Conservation (phyloP, 2,113 vertebrate genomes). For the Hepsetus odoe region DNA sequence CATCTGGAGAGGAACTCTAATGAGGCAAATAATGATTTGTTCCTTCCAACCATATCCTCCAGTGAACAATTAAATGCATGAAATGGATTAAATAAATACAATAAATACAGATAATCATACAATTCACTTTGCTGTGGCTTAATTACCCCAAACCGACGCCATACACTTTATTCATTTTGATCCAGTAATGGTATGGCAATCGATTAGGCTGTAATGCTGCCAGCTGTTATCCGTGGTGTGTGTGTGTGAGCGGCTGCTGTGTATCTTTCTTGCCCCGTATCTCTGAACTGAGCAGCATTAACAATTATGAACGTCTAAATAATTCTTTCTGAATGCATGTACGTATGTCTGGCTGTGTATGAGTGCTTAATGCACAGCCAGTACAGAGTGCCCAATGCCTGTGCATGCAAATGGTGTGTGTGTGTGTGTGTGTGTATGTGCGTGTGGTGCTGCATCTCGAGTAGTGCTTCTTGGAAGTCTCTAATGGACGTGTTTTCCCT, state of each 20-base stretch:
- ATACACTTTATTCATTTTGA: conserved; percentile 79
- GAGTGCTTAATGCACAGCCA: not conserved
- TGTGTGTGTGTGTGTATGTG: too few relatives aligned
- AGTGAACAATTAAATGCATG: conserved; percentile 80
- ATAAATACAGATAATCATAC: conserved; percentile 81
- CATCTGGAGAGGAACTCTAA: conserved; percentile 76
- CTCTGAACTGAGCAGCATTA: conserved; percentile 56
- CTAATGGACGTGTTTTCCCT: conserved; percentile 43
- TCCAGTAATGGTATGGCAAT: conserved; percentile 78
- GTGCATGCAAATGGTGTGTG: conserved; percentile 17
- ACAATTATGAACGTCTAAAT: conserved; percentile 50
- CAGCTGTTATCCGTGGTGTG: conserved; percentile 66
- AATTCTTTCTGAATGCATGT: conserved; percentile 33
- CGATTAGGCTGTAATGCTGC: conserved; percentile 74
- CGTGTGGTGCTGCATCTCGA: conserved; percentile 8
- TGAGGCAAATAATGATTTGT: conserved; percentile 80
- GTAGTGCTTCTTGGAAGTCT: conserved; percentile 38
- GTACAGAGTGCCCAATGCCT: not conserved
- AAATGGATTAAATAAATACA: conserved; percentile 85
- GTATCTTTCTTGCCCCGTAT: conserved; percentile 25
- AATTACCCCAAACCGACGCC: conserved; percentile 77
- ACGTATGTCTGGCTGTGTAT: not conserved
- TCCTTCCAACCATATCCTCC: conserved; percentile 73
- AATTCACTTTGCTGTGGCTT: conserved; percentile 76
- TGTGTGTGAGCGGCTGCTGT: conserved; percentile 59